A percentile compares a stretch with the other conserved stretches of the same genome.
These are phyloP conservation scores for Aethes cnicana DNA, from an alignment of 2,888 invertebrate species.

Conservation along the genomic window DNA sequence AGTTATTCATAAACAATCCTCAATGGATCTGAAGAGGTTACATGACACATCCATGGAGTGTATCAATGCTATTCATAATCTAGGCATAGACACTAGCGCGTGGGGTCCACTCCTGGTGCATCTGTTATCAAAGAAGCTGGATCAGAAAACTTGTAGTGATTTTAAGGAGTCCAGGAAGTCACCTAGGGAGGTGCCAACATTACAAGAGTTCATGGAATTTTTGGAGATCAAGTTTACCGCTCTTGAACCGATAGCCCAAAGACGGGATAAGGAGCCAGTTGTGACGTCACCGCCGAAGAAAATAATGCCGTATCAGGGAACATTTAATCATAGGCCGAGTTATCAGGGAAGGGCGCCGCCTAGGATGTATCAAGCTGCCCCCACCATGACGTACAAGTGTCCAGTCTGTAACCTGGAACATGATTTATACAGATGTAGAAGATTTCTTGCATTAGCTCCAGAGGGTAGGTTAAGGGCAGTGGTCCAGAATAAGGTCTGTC, in stretches of 20 bases:
- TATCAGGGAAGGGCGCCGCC: background rate
- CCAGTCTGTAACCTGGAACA: background rate
- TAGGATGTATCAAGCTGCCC: background rate
- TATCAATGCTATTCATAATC: slow-evolving; percentile 33
- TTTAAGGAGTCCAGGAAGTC: slow-evolving; percentile 24
- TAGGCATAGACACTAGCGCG: slow-evolving; percentile 31
- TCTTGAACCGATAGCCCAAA: slow-evolving; percentile 17
- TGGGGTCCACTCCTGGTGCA: slow-evolving; percentile 33
- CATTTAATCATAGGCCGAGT: background rate
- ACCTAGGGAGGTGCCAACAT: slow-evolving; percentile 27
- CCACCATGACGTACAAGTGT: background rate
- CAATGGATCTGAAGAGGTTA: background rate
- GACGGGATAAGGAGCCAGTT: background rate
- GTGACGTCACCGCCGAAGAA: background rate
- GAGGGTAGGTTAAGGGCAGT: background rate
- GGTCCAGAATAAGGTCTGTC: background rate
- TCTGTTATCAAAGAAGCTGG: slow-evolving; percentile 23
- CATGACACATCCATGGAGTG: slow-evolving; percentile 34
- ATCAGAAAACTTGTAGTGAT: slow-evolving; percentile 19
- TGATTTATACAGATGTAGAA: slow-evolving; percentile 3
- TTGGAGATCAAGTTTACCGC: slow-evolving; percentile 27
- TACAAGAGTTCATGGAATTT: slow-evolving; percentile 27
- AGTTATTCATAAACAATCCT: background rate
- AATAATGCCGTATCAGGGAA: background rate
- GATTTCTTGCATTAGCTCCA: background rate